Conservation (phyloP, 1,140 invertebrate species). For the Camponotus vicinus region DNA sequence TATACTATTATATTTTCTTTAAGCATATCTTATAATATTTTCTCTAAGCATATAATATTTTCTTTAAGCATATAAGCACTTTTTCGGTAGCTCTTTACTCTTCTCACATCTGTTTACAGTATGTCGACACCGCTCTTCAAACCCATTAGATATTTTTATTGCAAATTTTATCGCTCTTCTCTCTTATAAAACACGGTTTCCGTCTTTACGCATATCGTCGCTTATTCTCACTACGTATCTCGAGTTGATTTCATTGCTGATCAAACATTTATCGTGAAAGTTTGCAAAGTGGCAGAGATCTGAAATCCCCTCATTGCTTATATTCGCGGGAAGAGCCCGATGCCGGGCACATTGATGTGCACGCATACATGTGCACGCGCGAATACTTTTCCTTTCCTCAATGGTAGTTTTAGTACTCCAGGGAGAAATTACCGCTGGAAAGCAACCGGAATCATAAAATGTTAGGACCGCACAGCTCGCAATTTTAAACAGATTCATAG, state of each 20-base stretch:
- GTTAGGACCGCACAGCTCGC: background rate
- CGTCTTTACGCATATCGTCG: slow-evolving; percentile 10
- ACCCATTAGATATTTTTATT: slow-evolving; percentile 32
- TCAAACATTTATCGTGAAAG: slow-evolving; percentile 60
- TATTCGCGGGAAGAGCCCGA: slow-evolving; percentile 17
- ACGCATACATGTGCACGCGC: slow-evolving; percentile 9
- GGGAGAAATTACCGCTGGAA: slow-evolving; percentile 63
- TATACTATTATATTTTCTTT: background rate
- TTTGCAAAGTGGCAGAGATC: slow-evolving; percentile 52
- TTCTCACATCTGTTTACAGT: background rate
- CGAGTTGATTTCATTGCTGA: slow-evolving; percentile 51
- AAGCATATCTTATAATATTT: background rate
- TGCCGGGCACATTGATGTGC: slow-evolving; percentile 32
- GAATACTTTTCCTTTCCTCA: slow-evolving; percentile 64
- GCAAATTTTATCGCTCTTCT: slow-evolving; percentile 1
- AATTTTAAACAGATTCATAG: slow-evolving; percentile 40
- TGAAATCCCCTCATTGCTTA: slow-evolving; percentile 51
- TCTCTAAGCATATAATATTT: no score
- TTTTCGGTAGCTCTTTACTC: background rate
- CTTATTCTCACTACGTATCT: slow-evolving; percentile 11
- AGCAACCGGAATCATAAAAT: slow-evolving; percentile 36
- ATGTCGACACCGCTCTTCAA: background rate
- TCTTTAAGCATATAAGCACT: no score
- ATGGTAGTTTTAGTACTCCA: slow-evolving; percentile 70
- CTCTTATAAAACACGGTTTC: slow-evolving; percentile 11